Evolutionary conservation across 2,888 invertebrate genomes (phyloP).

Genomic region (Nasonovia ribisnigri): DNA sequence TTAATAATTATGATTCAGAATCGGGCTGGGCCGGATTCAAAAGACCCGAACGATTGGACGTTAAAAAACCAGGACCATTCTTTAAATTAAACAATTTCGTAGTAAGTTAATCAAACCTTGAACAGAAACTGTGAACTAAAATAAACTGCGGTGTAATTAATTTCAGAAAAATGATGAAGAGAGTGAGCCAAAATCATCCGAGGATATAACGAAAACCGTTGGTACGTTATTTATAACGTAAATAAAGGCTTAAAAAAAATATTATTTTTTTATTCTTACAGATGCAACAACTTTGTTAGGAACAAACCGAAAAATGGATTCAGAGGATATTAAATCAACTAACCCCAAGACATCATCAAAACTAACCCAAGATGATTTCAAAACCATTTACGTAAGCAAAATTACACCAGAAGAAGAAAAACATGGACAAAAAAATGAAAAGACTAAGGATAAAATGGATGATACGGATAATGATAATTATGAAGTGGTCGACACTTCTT

Average conservation of each 20-base stretch:
- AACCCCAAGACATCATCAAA: not conserved
- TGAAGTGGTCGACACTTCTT: constrained; percentile 78
- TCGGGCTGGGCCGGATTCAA: constrained; percentile 77
- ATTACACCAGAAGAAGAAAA: not conserved
- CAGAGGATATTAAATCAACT: not conserved
- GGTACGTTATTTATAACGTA: constrained; percentile 20
- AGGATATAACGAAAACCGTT: constrained; percentile 50
- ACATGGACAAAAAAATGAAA: not conserved
- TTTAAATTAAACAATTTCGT: constrained; percentile 78
- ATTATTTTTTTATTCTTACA: not conserved
- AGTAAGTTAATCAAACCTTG: constrained; percentile 63
- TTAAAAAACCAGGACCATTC: constrained; percentile 94
- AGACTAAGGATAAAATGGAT: not conserved
- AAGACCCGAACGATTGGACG: constrained; percentile 89
- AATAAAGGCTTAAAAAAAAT: not conserved
- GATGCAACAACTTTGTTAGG: constrained; percentile 58
- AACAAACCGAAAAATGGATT: constrained; percentile 45
- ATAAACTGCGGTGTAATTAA: not conserved
- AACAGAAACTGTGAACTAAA: not conserved
- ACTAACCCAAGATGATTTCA: constrained; percentile 44
- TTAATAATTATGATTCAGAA: constrained; percentile 51
- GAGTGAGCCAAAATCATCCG: not conserved
- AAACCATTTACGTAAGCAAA: constrained; percentile 14
- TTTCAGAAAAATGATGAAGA: constrained; percentile 39
- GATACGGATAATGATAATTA: constrained; percentile 66